A percentile compares a stretch with the other conserved stretches of the same genome.
Evolutionary conservation across 2,113 vertebrate genomes (phyloP).

Genomic region (Urocitellus parryii): DNA sequence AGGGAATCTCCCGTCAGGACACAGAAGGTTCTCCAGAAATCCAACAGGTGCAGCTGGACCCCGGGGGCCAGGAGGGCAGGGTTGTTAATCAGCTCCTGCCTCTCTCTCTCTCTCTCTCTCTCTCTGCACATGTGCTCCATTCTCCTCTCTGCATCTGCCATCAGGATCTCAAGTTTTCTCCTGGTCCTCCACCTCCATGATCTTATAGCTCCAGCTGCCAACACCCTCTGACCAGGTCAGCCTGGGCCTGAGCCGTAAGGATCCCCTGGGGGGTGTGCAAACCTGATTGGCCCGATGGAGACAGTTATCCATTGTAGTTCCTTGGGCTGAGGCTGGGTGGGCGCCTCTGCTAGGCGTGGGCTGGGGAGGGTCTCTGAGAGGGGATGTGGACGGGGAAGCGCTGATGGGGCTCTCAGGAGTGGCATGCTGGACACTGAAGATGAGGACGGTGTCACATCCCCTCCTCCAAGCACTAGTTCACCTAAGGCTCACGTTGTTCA

Average conservation of each 20-base stretch:
- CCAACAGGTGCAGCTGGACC: neutral
- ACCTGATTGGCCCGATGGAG: neutral
- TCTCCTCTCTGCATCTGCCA: neutral
- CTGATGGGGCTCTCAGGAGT: neutral
- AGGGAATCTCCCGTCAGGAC: neutral
- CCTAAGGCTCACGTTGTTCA: neutral
- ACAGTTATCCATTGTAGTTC: no score
- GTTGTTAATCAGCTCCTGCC: neutral
- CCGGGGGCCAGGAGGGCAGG: neutral
- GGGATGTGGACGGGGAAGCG: neutral
- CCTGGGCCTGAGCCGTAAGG: neutral
- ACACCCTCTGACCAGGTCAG: neutral
- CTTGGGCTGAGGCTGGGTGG: neutral
- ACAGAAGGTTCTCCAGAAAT: neutral
- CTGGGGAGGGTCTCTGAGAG: neutral
- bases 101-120: neutral
- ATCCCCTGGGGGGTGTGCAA: neutral
- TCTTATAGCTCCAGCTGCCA: neutral
- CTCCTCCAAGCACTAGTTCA: no score
- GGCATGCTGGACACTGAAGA: neutral
- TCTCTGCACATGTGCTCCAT: neutral
- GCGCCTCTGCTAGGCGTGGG: neutral
- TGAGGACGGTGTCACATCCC: no score
- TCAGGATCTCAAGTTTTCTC: neutral
- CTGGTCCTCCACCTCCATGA: neutral